Percentiles rank a stretch among this genome's conserved stretches.
Evolutionary conservation across 2,888 invertebrate genomes (phyloP).

Genomic region (Hemistola chrysoprasaria): DNA sequence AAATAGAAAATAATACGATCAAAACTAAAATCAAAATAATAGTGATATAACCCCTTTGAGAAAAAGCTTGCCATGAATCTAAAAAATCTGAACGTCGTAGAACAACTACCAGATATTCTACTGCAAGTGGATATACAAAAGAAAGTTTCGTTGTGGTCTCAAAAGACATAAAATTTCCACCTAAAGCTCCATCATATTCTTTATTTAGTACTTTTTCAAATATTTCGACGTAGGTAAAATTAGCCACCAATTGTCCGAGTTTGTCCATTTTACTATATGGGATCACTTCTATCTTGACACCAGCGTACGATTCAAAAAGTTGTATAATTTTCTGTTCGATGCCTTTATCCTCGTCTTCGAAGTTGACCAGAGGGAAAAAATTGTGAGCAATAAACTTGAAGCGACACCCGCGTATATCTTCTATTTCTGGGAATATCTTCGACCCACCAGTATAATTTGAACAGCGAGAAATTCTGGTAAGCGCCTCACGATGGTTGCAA

Average conservation of each 20-base stretch:
- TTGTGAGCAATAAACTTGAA: conserved; percentile 34
- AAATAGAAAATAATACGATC: conserved; percentile 32
- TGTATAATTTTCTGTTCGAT: conserved; percentile 35
- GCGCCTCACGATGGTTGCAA: conserved; percentile 10
- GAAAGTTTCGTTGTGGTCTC: conserved; percentile 15
- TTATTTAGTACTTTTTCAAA: conserved; percentile 28
- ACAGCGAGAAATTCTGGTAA: conserved; percentile 4
- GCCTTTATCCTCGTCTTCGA: conserved; percentile 25
- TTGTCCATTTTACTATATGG: conserved; percentile 30
- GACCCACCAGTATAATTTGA: background rate
- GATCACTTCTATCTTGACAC: conserved; percentile 31
- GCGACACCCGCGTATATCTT: conserved; percentile 11
- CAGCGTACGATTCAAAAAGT: conserved; percentile 29
- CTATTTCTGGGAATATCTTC: conserved; percentile 4
- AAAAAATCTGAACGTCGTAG: conserved; percentile 24
- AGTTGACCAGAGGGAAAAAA: conserved; percentile 28
- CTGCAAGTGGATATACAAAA: conserved; percentile 30
- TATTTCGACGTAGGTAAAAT: conserved; percentile 28
- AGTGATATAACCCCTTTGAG: conserved; percentile 4
- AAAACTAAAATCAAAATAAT: conserved; percentile 12
- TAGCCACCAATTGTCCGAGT: conserved; percentile 31
- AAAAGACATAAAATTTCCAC: conserved; percentile 28
- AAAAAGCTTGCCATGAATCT: conserved; percentile 28
- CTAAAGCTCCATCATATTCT: conserved; percentile 39
- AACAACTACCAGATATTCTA: conserved; percentile 24